Percentiles rank a stretch among this genome's conserved stretches.
phyloP scores from a whole-genome alignment of 2,797 vertebrate species.

The Aphelocoma californica region DNA sequence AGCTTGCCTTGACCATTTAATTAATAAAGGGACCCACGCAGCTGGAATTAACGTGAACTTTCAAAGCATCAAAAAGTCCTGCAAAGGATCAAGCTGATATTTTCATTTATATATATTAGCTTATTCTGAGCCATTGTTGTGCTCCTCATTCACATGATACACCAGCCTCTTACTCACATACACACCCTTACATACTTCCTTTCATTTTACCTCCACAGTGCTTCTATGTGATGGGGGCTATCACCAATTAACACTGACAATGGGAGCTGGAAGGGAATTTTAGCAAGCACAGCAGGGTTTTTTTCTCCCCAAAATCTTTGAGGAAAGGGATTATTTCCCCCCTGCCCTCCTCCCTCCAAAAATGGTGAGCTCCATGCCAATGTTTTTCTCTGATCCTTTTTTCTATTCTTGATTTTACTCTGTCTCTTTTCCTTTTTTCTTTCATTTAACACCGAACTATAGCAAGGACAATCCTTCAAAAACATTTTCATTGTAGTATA shows the following conservation, averaged over 20 bases:
- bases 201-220: slow-evolving; percentile 44
- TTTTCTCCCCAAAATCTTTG: slow-evolving; percentile 48
- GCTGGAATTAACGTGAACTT: slow-evolving; percentile 65
- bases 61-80: slow-evolving; percentile 69
- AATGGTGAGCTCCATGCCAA: background rate
- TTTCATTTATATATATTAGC: slow-evolving; percentile 70
- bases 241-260: slow-evolving; percentile 68
- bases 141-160: slow-evolving; percentile 31
- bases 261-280: slow-evolving; percentile 58
- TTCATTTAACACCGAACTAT: slow-evolving; percentile 36
- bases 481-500: slow-evolving; percentile 14
- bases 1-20: slow-evolving; percentile 67
- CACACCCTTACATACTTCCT: slow-evolving; percentile 33
- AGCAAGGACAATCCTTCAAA: slow-evolving; percentile 34
- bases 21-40: slow-evolving; percentile 67
- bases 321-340: slow-evolving; percentile 34
- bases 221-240: slow-evolving; percentile 42
- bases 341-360: background rate
- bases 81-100: slow-evolving; percentile 64
- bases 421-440: slow-evolving; percentile 11
- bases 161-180: slow-evolving; percentile 44
- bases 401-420: background rate
- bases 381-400: slow-evolving; percentile 24
- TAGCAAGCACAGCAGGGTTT: slow-evolving; percentile 23
- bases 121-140: slow-evolving; percentile 49